Base-by-base conservation (phyloP, 2,888 invertebrate genomes). In the Drosophila antonietae region DNA sequence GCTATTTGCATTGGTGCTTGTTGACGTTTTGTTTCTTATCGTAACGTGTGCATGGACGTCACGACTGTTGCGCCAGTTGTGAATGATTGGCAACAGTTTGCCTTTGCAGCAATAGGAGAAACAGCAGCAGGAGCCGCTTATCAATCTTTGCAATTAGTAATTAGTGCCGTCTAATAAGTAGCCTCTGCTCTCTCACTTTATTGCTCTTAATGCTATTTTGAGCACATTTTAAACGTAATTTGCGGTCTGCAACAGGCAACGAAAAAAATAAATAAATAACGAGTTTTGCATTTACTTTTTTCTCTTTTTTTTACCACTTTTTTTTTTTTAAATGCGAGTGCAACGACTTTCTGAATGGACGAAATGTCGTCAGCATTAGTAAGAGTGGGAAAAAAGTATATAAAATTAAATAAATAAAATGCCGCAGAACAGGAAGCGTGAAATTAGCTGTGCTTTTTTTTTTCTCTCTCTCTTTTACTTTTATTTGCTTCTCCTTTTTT, bases 311-410 rank as follows among this genome's bases (percentile, higher is more conserved):
- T 71, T 58, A 23, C 23, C 23, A 23, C 9, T 68, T 68, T 57
- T 46, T 37, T 44, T 31, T 15, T 23, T 47, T 28, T 23, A 67
- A 75, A 57, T 46, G 53, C n/a, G 77, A 85, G 88, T 84, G 72
- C 83, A 88, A 88, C 69, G 83, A 88, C 85, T 75, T 73, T 70
- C 58, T n/a, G 51, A 44, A 44, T 39, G 67, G 68, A 57, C 71
- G 66, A 66, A 60, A 58, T 83, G 65, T 80, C 77, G 68, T 69
- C 59, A 67, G 51, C 76, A 81, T 83, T 81, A 84, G 70, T 77
- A 85, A 75, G 51, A 57, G 52, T 44, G 47, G 49, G 33, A 53
- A 20, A 52, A 43, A 41, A 55, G 10, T 23, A 18, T 9, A 18
- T 23, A n/a, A 44, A 33, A 39, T 14, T 18, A 41, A n/a, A 55